phyloP scores from a whole-genome alignment of 2,113 vertebrate genomes.

The Sapayoa aenigma region DNA sequence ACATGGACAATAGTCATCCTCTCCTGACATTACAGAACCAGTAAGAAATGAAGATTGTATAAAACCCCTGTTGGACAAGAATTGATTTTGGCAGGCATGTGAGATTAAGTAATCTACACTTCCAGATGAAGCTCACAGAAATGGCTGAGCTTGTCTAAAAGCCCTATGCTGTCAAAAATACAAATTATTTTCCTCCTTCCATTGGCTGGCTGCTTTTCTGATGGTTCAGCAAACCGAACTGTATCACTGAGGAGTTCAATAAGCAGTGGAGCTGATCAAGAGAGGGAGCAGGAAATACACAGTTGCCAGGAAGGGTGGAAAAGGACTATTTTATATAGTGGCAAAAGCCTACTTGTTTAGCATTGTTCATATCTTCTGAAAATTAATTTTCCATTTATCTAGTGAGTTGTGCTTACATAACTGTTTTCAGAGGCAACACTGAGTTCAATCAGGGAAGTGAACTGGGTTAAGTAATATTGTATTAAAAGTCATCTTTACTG shows the following conservation, averaged over 20 bases:
- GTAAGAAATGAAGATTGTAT: neutral
- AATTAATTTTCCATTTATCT: neutral
- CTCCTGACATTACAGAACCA: neutral
- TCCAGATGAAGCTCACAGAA: slow-evolving; percentile 7
- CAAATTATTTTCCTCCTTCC: neutral
- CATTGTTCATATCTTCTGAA: neutral
- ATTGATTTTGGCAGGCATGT: slow-evolving; percentile 27
- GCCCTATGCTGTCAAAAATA: neutral
- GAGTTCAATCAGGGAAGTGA: neutral
- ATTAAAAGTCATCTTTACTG: neutral
- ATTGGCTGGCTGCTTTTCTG: neutral
- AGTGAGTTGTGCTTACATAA: neutral
- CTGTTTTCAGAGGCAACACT: neutral
- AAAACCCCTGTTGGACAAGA: neutral
- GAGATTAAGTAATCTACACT: neutral
- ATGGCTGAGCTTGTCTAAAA: neutral
- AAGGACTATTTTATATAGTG: neutral
- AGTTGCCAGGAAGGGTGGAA: neutral
- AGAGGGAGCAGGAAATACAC: neutral
- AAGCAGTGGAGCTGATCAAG: neutral
- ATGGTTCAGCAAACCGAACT: neutral
- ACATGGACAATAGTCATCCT: neutral
- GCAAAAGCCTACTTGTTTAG: neutral
- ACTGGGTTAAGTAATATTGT: neutral
- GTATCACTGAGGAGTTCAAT: neutral